Percentiles rank a stretch among this genome's conserved stretches.
These are phyloP conservation scores for Fregata magnificens DNA, from an alignment of 2,113 vertebrate species.

Conservation along the genomic window DNA sequence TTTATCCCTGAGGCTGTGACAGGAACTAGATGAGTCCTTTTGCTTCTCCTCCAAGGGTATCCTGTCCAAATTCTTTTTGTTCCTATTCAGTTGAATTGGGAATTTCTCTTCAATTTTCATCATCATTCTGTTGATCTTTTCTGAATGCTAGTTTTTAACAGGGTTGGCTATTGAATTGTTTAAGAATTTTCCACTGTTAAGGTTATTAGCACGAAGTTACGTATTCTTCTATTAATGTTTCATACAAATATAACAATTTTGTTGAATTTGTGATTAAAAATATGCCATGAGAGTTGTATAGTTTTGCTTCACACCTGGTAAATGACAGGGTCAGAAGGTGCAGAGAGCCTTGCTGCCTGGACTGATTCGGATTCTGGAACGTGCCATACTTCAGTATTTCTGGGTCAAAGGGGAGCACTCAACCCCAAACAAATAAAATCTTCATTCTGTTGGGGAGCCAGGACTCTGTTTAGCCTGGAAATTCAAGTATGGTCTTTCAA, in stretches of 20 bases:
- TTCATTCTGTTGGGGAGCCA: background rate
- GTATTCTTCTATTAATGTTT: background rate
- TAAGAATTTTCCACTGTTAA: background rate
- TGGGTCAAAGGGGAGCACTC: background rate
- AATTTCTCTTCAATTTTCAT: background rate
- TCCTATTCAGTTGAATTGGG: background rate
- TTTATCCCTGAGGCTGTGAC: background rate
- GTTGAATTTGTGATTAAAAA: background rate
- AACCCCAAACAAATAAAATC: background rate
- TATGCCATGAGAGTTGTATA: background rate
- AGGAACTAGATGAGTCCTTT: background rate
- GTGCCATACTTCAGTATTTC: background rate
- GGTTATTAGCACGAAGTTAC: background rate
- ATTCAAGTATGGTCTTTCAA: background rate
- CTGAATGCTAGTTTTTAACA: background rate
- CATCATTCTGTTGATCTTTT: background rate
- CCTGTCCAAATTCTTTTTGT: background rate
- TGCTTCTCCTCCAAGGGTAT: background rate
- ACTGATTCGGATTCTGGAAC: background rate
- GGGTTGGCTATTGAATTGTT: background rate
- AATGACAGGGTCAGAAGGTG: background rate
- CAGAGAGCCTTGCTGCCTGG: background rate
- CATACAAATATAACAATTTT: background rate
- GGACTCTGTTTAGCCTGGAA: background rate
- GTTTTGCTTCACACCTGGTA: background rate